Percentiles rank a stretch among this genome's conserved stretches.
These are phyloP conservation scores for Eilema depressum DNA, from an alignment of 2,888 invertebrate genomes.

Conservation along the genomic window DNA sequence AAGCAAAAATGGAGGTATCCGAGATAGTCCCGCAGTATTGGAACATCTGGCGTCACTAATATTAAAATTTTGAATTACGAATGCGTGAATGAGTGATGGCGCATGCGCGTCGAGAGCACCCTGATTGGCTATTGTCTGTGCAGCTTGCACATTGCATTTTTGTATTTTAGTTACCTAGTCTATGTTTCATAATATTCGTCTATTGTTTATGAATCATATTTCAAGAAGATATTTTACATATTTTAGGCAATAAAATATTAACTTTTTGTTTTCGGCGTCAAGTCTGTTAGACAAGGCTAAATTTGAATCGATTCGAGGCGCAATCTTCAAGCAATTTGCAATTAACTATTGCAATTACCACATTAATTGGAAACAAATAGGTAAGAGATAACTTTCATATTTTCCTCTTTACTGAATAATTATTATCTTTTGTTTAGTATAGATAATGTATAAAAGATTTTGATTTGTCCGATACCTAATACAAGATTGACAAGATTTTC, in stretches of 20 bases:
- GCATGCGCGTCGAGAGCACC: constrained; percentile 59
- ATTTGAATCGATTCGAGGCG: not conserved
- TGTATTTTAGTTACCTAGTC: constrained; percentile 51
- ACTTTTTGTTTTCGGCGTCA: too few relatives aligned
- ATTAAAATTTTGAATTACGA: constrained; percentile 59
- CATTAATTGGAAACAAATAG: not conserved
- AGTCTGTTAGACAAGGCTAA: not conserved
- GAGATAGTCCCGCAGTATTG: constrained; percentile 23
- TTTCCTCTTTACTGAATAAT: too few relatives aligned
- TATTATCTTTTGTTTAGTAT: too few relatives aligned
- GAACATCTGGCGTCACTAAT: constrained; percentile 44
- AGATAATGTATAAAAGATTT: too few relatives aligned
- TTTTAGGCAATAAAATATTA: not conserved
- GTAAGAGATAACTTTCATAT: not conserved
- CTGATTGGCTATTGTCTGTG: constrained; percentile 79
- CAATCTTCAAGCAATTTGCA: not conserved
- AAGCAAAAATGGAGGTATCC: not conserved
- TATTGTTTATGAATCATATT: constrained; percentile 39
- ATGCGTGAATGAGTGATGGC: constrained; percentile 69
- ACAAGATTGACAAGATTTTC: too few relatives aligned
- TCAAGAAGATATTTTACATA: not conserved
- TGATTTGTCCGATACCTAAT: too few relatives aligned
- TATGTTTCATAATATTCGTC: constrained; percentile 20
- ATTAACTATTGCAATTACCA: too few relatives aligned
- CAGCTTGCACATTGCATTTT: constrained; percentile 70